Evolutionary conservation across 2,797 vertebrate genomes (phyloP).

Genomic region (Lithobates pipiens): DNA sequence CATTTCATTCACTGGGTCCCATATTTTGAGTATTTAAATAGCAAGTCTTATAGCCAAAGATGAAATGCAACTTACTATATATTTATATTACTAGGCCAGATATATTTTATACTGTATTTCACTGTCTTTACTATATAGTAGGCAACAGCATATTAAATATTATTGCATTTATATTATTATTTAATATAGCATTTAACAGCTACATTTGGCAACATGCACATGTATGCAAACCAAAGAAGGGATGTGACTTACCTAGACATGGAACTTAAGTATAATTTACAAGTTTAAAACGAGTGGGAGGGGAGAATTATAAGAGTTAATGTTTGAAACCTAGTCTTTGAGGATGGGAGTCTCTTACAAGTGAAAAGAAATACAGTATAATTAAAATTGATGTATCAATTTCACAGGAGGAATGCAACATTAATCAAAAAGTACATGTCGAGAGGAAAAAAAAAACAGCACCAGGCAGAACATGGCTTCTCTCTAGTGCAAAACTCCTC

Average conservation of each 20-base stretch:
- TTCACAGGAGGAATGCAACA: conserved; percentile 70
- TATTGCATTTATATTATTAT: not conserved
- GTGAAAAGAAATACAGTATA: conserved; percentile 66
- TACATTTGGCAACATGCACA: not conserved
- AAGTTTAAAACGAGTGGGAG: conserved; percentile 58
- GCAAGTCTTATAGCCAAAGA: too few species aligned
- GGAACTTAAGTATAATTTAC: conserved; percentile 67
- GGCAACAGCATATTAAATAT: not conserved
- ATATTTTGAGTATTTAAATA: not conserved
- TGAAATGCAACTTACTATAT: not conserved
- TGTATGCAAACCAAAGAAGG: conserved; percentile 45
- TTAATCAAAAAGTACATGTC: conserved; percentile 65
- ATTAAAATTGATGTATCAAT: conserved; percentile 70
- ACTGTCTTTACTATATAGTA: too few species aligned
- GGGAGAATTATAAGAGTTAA: conserved; percentile 69
- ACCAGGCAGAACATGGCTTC: conserved; percentile 15
- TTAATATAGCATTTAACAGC: not conserved
- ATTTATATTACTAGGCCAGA: not conserved
- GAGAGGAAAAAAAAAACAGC: conserved; percentile 26
- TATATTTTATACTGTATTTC: not conserved
- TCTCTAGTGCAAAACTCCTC: conserved; percentile 10
- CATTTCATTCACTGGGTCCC: too few species aligned
- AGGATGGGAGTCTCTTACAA: conserved; percentile 67
- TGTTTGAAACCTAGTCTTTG: conserved; percentile 71
- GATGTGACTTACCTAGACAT: conserved; percentile 62